These are phyloP conservation scores for Gryllus bimaculatus DNA, from an alignment of 1,140 invertebrate species.

Conservation along the genomic window DNA sequence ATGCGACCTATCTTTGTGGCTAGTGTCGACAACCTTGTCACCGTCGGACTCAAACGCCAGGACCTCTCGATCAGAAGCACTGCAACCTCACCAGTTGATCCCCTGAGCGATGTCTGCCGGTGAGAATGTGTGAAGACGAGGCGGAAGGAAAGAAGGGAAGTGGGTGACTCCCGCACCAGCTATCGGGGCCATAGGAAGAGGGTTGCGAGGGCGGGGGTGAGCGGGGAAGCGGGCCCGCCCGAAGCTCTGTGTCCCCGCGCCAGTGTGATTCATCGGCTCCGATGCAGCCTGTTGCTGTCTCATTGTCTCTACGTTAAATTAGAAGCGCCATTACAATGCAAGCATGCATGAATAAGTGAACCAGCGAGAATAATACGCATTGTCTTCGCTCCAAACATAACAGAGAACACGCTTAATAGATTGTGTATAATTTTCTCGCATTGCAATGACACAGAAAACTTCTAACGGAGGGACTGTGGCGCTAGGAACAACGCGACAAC, in stretches of 20 bases:
- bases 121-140: too few relatives aligned
- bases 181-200: too few relatives aligned
- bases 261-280: neutral
- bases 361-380: neutral
- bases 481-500: neutral
- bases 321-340: conserved; percentile 3
- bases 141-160: too few relatives aligned
- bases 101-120: too few relatives aligned
- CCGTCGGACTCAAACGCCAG: too few relatives aligned
- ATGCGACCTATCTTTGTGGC: too few relatives aligned
- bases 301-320: neutral
- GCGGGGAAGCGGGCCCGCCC: neutral
- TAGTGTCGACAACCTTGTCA: too few relatives aligned
- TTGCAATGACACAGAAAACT: neutral
- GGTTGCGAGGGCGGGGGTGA: neutral
- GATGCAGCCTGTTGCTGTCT: neutral
- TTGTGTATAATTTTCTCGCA: conserved; percentile 1
- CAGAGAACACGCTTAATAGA: conserved; percentile 4
- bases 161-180: too few relatives aligned
- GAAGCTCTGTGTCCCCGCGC: neutral
- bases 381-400: conserved; percentile 4
- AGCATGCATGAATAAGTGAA: conserved; percentile 4
- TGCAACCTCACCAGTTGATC: too few relatives aligned
- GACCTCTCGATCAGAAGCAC: too few relatives aligned
- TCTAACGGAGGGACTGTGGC: neutral